These are phyloP conservation scores for Drosophila lutescens DNA, from an alignment of 2,888 invertebrate species.

Conservation along the genomic window DNA sequence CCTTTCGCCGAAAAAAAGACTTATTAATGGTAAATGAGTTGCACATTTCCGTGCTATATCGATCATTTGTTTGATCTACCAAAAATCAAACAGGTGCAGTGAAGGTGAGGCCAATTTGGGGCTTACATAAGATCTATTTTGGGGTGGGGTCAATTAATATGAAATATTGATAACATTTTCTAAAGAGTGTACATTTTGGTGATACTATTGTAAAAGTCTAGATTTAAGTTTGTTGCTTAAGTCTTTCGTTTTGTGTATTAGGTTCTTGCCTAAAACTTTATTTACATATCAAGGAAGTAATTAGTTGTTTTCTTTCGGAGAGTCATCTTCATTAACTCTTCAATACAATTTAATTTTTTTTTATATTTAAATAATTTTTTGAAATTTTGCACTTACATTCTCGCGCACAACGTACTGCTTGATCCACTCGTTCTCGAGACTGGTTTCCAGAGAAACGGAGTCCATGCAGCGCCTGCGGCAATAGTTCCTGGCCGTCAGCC, in stretches of 20 bases:
- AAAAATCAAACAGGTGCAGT: conserved; percentile 27
- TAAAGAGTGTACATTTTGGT: background rate
- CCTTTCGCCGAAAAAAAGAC: conserved; percentile 21
- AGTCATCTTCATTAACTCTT: background rate
- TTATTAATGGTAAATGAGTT: conserved; percentile 32
- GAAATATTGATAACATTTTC: too few relatives aligned
- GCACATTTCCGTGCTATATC: conserved; percentile 18
- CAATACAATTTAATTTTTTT: too few relatives aligned
- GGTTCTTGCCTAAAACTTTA: background rate
- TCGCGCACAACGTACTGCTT: conserved; percentile 91
- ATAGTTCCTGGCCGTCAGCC: conserved; percentile 93
- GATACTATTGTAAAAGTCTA: background rate
- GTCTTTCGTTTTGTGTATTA: conserved; percentile 27
- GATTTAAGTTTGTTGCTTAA: conserved; percentile 16
- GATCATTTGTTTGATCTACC: conserved; percentile 23
- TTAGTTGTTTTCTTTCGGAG: background rate
- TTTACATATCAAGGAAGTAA: background rate
- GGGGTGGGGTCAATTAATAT: conserved; percentile 2
- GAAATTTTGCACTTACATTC: conserved; percentile 86
- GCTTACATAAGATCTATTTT: conserved; percentile 16
- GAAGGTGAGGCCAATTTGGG: conserved; percentile 11
- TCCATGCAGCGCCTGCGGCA: conserved; percentile 96
- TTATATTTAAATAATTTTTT: too few relatives aligned
- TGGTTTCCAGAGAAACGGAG: conserved; percentile 93
- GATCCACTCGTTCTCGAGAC: conserved; percentile 94